Conservation (phyloP, 2,888 invertebrate genomes). For the Pasiphila rectangulata region DNA sequence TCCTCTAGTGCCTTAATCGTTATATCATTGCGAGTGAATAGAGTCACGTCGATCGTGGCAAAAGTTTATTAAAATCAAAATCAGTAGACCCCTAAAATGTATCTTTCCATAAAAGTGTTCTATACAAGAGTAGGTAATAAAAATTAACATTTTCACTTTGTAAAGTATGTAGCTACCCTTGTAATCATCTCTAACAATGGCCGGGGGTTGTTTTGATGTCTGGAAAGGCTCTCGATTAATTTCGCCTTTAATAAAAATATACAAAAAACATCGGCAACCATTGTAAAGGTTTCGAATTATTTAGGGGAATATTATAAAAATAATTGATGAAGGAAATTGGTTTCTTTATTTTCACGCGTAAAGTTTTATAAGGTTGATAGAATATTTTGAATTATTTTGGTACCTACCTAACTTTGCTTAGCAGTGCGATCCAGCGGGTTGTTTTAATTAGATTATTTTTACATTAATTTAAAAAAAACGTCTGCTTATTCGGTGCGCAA, state of each 20-base stretch:
- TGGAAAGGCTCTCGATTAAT: constrained; percentile 72
- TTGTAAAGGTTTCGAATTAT: constrained; percentile 37
- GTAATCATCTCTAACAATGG: constrained; percentile 74
- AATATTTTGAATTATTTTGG: no score
- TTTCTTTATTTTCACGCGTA: background rate
- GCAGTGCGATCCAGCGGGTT: no score
- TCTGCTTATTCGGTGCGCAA: no score
- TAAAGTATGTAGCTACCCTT: constrained; percentile 57
- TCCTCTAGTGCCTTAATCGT: no score
- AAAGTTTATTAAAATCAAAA: no score
- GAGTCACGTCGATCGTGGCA: no score
- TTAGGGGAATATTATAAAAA: constrained; percentile 16
- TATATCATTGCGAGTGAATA: no score
- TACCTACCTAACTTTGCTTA: constrained; percentile 1
- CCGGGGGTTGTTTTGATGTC: constrained; percentile 72
- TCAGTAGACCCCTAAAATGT: constrained; percentile 14
- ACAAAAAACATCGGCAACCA: constrained; percentile 46
- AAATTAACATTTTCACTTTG: constrained; percentile 73
- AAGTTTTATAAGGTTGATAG: no score
- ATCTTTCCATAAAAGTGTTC: constrained; percentile 45
- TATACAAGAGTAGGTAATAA: constrained; percentile 62
- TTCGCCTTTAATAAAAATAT: constrained; percentile 66
- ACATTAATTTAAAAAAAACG: no score
- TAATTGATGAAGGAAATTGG: constrained; percentile 14
- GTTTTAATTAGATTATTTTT: background rate